Base-by-base conservation (phyloP, 2,888 invertebrate genomes). In the Catocala fraxini region DNA sequence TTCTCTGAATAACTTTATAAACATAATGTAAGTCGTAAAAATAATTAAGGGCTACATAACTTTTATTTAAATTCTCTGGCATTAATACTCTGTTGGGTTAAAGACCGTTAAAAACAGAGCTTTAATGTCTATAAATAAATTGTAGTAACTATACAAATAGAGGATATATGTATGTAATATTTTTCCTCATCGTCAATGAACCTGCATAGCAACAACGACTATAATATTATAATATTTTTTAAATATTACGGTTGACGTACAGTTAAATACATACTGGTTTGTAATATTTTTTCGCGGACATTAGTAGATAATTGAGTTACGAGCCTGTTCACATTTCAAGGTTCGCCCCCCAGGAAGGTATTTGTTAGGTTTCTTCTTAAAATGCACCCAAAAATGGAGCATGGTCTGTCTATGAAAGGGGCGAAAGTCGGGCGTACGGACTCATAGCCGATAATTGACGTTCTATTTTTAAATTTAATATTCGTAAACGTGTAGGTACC, bases 401-500 rank as follows among this genome's bases (percentile, higher is more conserved):
- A n/a, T n/a, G n/a, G n/a, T n/a, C n/a, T n/a, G n/a, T n/a, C n/a
- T n/a, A n/a, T n/a, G n/a, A n/a, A n/a, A n/a, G n/a, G n/a, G n/a
- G n/a, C n/a, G n/a, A n/a, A n/a, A n/a, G n/a, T n/a, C n/a, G n/a
- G n/a, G n/a, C n/a, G n/a, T n/a, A n/a, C n/a, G n/a, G n/a, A n/a
- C n/a, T n/a, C n/a, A n/a, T n/a, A n/a, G n/a, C n/a, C n/a, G 35
- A 7, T 39, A 39, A 39, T 2, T 13, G 6, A 1, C n/a, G 12
- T 56, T 43, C 56, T 56, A 56, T 56, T 43, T 57, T 51, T 51
- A 15, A 57, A 57, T 47, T 55, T 39, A 51, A 57, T 45, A 15
- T 13, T 11, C n/a, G 48, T 41, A 47, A 42, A 9, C 25, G 41
- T 49, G 6, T 33, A 34, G 49, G 35, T 43, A n/a, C n/a, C n/a